These are phyloP conservation scores for Falcunculus frontatus DNA, from an alignment of 2,113 vertebrate genomes.

Conservation along the genomic window DNA sequence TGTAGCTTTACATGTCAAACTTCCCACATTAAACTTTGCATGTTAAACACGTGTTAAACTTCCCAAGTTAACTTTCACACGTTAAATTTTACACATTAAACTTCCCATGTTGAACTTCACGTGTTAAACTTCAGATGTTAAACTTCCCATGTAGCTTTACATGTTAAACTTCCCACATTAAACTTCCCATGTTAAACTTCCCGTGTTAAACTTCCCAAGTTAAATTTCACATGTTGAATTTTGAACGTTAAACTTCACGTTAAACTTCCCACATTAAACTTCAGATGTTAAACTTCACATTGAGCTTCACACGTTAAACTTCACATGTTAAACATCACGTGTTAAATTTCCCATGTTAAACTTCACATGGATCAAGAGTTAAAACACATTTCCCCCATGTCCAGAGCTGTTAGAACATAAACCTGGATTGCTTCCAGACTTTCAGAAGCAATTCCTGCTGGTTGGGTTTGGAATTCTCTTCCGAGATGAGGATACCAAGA, in stretches of 20 bases:
- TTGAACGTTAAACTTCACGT: accelerated
- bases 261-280: too few relatives aligned
- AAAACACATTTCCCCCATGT: neutral
- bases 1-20: neutral
- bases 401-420: neutral
- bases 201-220: too few relatives aligned
- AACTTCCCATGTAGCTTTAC: neutral
- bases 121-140: neutral
- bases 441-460: neutral
- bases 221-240: too few relatives aligned
- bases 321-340: accelerated
- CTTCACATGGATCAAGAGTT: neutral
- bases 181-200: too few relatives aligned
- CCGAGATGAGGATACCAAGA: neutral
- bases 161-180: accelerated
- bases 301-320: neutral
- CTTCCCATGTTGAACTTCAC: neutral
- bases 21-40: neutral
- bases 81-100: neutral
- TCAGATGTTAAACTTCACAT: accelerated
- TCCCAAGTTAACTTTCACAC: neutral
- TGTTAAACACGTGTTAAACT: neutral
- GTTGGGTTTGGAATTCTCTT: neutral
- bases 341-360: neutral
- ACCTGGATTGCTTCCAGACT: neutral